Percentiles rank a stretch among this genome's conserved stretches.
Conservation (phyloP, 2,888 invertebrate species). For the Orthosia incerta region DNA sequence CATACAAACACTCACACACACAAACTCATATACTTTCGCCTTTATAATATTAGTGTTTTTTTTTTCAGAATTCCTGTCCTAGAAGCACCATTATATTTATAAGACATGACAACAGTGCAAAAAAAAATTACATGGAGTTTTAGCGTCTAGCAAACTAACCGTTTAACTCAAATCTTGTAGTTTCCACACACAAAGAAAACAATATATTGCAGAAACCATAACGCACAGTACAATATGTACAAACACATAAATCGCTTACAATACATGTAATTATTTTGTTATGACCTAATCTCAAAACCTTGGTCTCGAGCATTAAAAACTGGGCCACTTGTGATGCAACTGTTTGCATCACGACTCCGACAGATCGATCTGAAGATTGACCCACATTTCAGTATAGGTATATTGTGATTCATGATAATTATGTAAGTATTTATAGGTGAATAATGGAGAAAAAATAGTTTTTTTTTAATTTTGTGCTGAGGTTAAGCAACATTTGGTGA, state of each 20-base stretch:
- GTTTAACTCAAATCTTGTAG: not conserved
- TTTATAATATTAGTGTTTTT: too few species aligned
- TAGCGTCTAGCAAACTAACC: not conserved
- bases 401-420: constrained; percentile 35
- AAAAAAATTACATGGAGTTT: too few species aligned
- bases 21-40: too few species aligned
- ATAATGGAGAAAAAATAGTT: not conserved
- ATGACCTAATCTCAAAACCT: constrained; percentile 79
- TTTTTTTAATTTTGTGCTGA: not conserved
- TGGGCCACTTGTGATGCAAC: constrained; percentile 70
- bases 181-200: constrained; percentile 1
- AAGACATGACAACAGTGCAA: not conserved
- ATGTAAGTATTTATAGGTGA: not conserved
- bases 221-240: constrained; percentile 49
- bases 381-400: constrained; percentile 54
- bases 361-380: constrained; percentile 62
- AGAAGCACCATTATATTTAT: too few species aligned
- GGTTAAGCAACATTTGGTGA: constrained; percentile 1
- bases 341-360: constrained; percentile 56
- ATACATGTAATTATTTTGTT: constrained; percentile 65
- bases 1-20: too few species aligned
- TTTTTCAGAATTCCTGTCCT: not conserved
- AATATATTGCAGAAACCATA: constrained; percentile 34
- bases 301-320: constrained; percentile 73
- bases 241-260: constrained; percentile 55